Base-by-base conservation (phyloP, 2,797 vertebrate genomes). In the Poecile montanus region DNA sequence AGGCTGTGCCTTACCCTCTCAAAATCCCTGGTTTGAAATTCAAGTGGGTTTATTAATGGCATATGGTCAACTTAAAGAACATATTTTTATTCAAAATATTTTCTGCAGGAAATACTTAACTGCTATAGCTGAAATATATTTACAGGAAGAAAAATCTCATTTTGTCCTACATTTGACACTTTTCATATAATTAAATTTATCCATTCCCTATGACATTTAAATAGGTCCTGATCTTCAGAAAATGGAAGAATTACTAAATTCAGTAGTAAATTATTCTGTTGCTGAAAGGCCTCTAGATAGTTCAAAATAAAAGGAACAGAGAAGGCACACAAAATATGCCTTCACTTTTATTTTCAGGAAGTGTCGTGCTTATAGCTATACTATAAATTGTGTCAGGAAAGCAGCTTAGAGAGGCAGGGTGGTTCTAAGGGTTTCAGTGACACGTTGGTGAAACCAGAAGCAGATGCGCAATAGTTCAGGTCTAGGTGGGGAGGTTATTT, bases 141-240 rank as follows among this genome's bases (percentile, higher is more conserved):
- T 87, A 65, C 34, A 26, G 25, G 57, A 77, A 11, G 48, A 89
- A 88, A 89, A 91, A 54, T 27, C 56, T 71, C 9, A 53, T 70
- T 91, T 77, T 82, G 32, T 92, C 72, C 57, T 74, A 15, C 75
- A 86, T 88, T 81, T 86, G 61, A 85, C 61, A 85, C 34, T 56
- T 76, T 84, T 77, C 67, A 51, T 61, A 80, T 65, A 93, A 89
- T 42, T 78, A 75, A 85, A 94, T 95, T 91, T 2, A n/a, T 77
- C 66, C 40, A 34, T 89, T 89, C 56, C 44, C 50, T 45, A 13
- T 86, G 73, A 81, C 86, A 91, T 93, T 94, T 88, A 86, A 94
- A 67, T 65, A 81, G 29, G 51, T 21, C 57, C 50, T 50, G 54
- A 76, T 86, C 58, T 83, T 89, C 62, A 88, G 57, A 96, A 92